Percentiles rank a stretch among this genome's conserved stretches.
Conservation (phyloP, 2,797 vertebrate species). For the Oreochromis mossambicus region DNA sequence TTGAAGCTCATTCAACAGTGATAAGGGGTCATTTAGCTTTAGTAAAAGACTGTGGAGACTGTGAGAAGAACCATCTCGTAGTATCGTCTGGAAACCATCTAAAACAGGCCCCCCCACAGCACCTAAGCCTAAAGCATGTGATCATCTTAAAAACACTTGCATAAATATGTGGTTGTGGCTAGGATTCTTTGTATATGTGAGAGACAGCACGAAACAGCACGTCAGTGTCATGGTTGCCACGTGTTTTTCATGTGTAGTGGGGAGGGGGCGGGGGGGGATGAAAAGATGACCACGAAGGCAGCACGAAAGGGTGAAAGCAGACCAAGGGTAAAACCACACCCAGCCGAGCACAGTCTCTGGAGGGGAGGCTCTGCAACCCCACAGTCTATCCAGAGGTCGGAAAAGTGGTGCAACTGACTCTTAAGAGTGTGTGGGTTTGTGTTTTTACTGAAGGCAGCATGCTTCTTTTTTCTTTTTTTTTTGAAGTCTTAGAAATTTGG, state of each 20-base stretch:
- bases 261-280: conserved; percentile 1
- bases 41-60: background rate
- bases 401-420: conserved; percentile 68
- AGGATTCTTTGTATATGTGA: background rate
- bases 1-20: background rate
- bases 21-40: background rate
- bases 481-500: background rate
- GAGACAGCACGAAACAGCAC: background rate
- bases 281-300: conserved; percentile 59
- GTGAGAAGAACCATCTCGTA: background rate
- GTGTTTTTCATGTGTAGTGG: background rate
- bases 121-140: background rate
- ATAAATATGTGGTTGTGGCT: conserved; percentile 33
- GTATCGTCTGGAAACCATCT: background rate
- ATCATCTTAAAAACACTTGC: conserved; percentile 22
- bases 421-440: conserved; percentile 2
- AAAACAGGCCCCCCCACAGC: background rate
- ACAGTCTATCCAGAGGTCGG: conserved; percentile 33
- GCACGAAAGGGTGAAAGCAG: background rate
- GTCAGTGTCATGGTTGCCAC: conserved; percentile 10
- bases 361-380: conserved; percentile 4
- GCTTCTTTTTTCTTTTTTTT: background rate
- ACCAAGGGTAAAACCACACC: conserved; percentile 46
- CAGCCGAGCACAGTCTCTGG: background rate
- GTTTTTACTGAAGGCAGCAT: background rate